These are phyloP conservation scores for Etheostoma cragini DNA, from an alignment of 2,113 vertebrate species.

Conservation along the genomic window DNA sequence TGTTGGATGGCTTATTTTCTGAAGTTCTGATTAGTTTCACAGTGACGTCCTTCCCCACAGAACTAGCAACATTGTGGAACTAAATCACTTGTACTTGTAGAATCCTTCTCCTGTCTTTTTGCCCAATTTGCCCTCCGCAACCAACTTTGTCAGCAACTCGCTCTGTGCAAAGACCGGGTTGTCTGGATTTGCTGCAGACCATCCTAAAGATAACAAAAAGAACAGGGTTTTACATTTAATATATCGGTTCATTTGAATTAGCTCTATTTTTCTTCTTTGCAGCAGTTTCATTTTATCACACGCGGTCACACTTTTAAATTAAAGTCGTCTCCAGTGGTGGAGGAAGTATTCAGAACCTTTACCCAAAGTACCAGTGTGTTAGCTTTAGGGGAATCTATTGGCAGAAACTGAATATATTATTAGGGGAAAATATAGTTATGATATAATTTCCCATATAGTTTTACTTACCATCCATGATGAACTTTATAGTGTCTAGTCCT, in stretches of 20 bases:
- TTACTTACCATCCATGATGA: slow-evolving; percentile 92
- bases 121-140: slow-evolving; percentile 92
- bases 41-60: not conserved
- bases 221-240: not conserved
- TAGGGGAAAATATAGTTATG: no score
- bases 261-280: not conserved
- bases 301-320: not conserved
- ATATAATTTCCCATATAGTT: not conserved
- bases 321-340: not conserved
- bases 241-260: not conserved
- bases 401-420: no score
- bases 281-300: not conserved
- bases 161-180: slow-evolving; percentile 90
- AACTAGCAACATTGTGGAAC: not conserved
- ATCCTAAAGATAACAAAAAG: slow-evolving; percentile 82
- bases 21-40: not conserved
- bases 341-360: not conserved
- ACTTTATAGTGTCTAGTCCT: slow-evolving; percentile 94
- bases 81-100: slow-evolving; percentile 91
- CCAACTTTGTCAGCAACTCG: slow-evolving; percentile 88
- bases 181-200: slow-evolving; percentile 85
- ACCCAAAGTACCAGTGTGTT: no score
- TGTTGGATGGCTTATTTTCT: not conserved
- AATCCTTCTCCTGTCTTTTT: slow-evolving; percentile 96
- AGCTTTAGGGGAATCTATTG: no score